Base-by-base conservation (phyloP, 2,797 vertebrate species). In the Argyrosomus regius region DNA sequence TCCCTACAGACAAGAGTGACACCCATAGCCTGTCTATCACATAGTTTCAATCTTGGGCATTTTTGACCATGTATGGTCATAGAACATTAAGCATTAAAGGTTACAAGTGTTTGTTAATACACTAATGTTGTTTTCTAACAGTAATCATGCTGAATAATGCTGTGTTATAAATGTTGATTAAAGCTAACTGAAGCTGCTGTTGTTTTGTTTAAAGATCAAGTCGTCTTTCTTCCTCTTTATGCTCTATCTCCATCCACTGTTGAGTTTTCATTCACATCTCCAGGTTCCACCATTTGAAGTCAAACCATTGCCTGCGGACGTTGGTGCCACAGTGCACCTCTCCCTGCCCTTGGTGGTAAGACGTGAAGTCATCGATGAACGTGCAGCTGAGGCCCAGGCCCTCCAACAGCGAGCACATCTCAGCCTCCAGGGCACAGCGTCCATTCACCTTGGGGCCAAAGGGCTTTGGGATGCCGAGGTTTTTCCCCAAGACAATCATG, bases 291-390 rank as follows among this genome's bases (percentile, higher is more conserved):
- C 98, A 99, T 65, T 94, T 94, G 91, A 95, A 96, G 62, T 94
- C 0, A 3, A 97, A 98, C 0, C 96, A 92, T 43, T 93, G 83
- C 26, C 98, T 91, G 68, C 89, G 97, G 17, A 98, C 96, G 0
- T 96, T 96, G 88, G 96, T 97, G 62, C 98, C 97, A 0, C 98
- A 99, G 90, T 97, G 98, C 24, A 99, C 97, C 86, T 99, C 98
- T 0, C 98, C 98, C 14, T 95, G 81, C 0, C 84, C 86, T 79
- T 95, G 93, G 83, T 99, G 97, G 94, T 98, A 99, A 12, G 97
- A 93, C 3, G 95, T 82, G 3, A 97, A 96, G 72, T 99, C 97
- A 0, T 99, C 96, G 0, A 99, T 95, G 91, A 98, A 99, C 0
- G 87, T 95, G 91, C 98, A 99, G 10, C 9, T 60, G 54, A 99